phyloP scores from a whole-genome alignment of 2,888 invertebrate species.

The Cremastinae sp. region DNA sequence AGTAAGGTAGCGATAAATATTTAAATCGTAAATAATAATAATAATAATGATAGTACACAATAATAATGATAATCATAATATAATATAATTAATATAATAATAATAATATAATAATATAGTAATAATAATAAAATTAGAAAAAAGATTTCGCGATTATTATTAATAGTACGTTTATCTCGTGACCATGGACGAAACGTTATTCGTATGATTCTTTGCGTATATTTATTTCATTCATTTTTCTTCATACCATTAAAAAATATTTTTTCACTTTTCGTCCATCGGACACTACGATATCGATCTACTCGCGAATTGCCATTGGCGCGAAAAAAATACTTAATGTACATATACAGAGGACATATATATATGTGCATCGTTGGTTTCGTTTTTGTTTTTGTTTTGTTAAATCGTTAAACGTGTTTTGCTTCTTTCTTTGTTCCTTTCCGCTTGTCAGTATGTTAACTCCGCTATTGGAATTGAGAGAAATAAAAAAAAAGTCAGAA shows the following conservation, averaged over 20 bases:
- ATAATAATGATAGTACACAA: conserved; percentile 50
- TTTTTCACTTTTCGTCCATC: no score
- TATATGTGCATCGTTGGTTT: conserved; percentile 5
- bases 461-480: conserved; percentile 39
- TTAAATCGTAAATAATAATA: conserved; percentile 54
- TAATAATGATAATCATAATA: conserved; percentile 23
- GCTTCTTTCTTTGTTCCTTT: conserved; percentile 8
- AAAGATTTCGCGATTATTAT: conserved; percentile 30
- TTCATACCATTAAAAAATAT: no score
- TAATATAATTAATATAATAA: conserved; percentile 34
- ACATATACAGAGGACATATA: conserved; percentile 1
- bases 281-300: conserved; percentile 20
- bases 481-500: conserved; percentile 20
- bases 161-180: conserved; percentile 20
- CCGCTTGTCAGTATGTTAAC: conserved; percentile 7
- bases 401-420: conserved; percentile 5
- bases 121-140: conserved; percentile 16
- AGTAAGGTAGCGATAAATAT: conserved; percentile 54
- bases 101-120: conserved; percentile 5
- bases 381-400: background rate
- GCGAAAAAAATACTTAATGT: conserved; percentile 45
- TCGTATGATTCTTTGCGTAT: no score
- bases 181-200: no score
- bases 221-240: background rate
- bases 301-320: conserved; percentile 45